Evolutionary conservation across 1,140 invertebrate species (phyloP).

Genomic region (Penaeus indicus): DNA sequence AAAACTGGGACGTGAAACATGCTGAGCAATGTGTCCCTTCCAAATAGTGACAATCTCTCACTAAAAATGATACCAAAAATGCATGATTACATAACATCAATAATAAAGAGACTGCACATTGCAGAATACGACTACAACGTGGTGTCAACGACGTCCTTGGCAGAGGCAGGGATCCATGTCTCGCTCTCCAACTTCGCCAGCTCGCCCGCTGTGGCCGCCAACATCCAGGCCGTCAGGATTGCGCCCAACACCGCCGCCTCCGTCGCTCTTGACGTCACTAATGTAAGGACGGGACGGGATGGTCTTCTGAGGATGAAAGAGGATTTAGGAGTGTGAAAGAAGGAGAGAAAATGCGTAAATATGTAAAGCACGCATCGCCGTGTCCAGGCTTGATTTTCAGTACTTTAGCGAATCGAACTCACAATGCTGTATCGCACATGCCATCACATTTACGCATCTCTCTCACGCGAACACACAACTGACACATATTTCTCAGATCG

Average conservation of each 20-base stretch:
- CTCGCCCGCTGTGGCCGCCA: slow-evolving; percentile 42
- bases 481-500: slow-evolving; percentile 29
- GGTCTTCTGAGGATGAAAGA: background rate
- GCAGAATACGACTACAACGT: slow-evolving; percentile 47
- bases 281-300: slow-evolving; percentile 10
- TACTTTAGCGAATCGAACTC: too few relatives aligned
- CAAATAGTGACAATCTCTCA: too few relatives aligned
- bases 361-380: too few relatives aligned
- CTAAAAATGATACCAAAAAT: too few relatives aligned
- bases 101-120: too few relatives aligned
- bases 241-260: slow-evolving; percentile 44
- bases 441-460: background rate
- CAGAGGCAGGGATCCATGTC: slow-evolving; percentile 45
- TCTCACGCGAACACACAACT: background rate
- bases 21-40: too few relatives aligned
- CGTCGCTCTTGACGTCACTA: slow-evolving; percentile 36
- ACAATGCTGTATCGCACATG: too few relatives aligned
- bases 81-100: too few relatives aligned
- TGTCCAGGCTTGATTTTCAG: too few relatives aligned
- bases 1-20: too few relatives aligned
- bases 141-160: slow-evolving; percentile 39
- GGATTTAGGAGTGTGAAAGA: background rate
- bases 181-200: slow-evolving; percentile 39
- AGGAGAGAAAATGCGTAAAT: background rate
- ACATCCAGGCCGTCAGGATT: slow-evolving; percentile 48